Conservation (phyloP, 2,888 invertebrate genomes). For the Sympetrum striolatum region DNA sequence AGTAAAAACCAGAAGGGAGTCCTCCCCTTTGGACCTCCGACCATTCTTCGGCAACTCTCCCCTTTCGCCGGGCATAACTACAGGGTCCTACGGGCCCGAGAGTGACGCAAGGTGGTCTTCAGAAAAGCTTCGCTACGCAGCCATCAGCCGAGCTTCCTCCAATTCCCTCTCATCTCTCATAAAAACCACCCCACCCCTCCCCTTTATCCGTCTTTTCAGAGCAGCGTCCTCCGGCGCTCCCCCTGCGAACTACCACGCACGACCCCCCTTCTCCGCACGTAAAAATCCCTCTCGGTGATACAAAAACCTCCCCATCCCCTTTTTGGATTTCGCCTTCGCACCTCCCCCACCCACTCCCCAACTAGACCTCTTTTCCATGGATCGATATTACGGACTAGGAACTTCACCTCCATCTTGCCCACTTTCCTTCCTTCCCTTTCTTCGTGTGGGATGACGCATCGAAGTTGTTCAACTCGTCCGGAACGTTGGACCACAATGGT, state of each 20-base stretch:
- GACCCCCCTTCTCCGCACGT: not conserved
- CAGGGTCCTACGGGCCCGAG: not conserved
- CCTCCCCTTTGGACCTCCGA: not conserved
- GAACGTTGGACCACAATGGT: slow-evolving; percentile 1
- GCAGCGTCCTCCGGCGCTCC: not conserved
- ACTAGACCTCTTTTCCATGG: slow-evolving; percentile 21
- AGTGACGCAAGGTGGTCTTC: not conserved
- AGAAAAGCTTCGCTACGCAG: not conserved
- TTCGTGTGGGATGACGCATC: slow-evolving; percentile 22
- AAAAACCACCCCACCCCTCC: not conserved
- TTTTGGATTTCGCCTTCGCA: not conserved
- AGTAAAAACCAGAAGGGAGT: not conserved
- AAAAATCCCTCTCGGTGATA: not conserved
- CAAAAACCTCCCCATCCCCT: not conserved
- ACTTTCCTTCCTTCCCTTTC: not conserved
- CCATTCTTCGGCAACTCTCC: not conserved
- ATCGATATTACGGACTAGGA: slow-evolving; percentile 36
- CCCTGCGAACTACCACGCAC: not conserved
- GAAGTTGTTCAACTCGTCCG: slow-evolving; percentile 21
- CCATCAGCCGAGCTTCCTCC: not conserved
- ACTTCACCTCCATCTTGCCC: slow-evolving; percentile 31
- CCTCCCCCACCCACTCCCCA: not conserved
- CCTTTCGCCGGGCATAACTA: not conserved
- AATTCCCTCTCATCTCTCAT: not conserved
- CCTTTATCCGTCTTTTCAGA: not conserved